A percentile compares a stretch with the other conserved stretches of the same genome.
Evolutionary conservation across 2,113 vertebrate species (phyloP).

Genomic region (Ictalurus furcatus): DNA sequence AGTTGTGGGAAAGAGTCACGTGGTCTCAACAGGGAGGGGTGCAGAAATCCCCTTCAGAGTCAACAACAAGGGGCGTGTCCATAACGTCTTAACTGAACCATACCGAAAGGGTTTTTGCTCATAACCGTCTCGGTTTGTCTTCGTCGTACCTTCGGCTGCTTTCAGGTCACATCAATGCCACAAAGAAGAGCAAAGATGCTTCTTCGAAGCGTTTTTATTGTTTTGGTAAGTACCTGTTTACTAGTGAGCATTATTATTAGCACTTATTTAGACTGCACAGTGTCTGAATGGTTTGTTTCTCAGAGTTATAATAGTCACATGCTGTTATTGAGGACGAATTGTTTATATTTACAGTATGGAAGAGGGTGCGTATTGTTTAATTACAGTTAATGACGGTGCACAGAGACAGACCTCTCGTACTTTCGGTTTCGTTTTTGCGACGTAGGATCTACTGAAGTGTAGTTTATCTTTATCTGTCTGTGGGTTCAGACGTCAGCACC

Average conservation of each 20-base stretch:
- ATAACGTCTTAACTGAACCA: not conserved
- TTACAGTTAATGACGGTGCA: no score
- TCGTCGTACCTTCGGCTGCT: not conserved
- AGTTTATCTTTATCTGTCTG: not conserved
- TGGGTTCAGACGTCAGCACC: not conserved
- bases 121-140: not conserved
- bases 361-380: no score
- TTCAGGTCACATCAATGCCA: not conserved
- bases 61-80: not conserved
- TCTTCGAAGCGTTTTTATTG: not conserved
- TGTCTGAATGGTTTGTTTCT: not conserved
- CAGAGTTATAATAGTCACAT: not conserved
- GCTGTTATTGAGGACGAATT: not conserved
- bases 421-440: conserved; percentile 46
- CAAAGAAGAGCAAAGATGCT: not conserved
- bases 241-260: not conserved
- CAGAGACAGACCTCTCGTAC: not conserved
- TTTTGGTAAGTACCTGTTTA: conserved; percentile 8
- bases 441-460: not conserved
- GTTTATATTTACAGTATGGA: not conserved
- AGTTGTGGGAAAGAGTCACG: conserved; percentile 23
- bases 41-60: conserved; percentile 17
- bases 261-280: not conserved
- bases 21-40: not conserved
- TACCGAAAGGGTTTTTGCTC: not conserved